Percentiles rank a stretch among this genome's conserved stretches.
Evolutionary conservation across 1,140 invertebrate genomes (phyloP).

Genomic region (Pogonomyrmex californicus): DNA sequence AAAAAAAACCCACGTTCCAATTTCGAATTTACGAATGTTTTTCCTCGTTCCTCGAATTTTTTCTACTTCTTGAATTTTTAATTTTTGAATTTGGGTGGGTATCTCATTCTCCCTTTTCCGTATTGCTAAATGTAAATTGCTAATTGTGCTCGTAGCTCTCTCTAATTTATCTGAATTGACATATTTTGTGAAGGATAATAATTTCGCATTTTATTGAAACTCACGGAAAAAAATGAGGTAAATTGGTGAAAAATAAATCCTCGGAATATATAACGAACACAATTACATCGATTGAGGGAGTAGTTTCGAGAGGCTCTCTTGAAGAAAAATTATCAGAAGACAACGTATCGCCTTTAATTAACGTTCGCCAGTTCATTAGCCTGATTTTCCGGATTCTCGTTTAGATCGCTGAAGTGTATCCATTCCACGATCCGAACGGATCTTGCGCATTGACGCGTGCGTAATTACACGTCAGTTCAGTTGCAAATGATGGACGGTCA

Average conservation of each 20-base stretch:
- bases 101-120: background rate
- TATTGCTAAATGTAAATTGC: background rate
- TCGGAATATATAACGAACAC: slow-evolving; percentile 47
- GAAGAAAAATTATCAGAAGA: background rate
- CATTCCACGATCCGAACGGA: slow-evolving; percentile 9
- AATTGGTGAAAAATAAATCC: slow-evolving; percentile 14
- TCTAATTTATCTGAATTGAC: slow-evolving; percentile 2
- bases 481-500: background rate
- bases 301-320: background rate
- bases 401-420: slow-evolving; percentile 14
- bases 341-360: slow-evolving; percentile 44
- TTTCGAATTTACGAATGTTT: slow-evolving; percentile 10
- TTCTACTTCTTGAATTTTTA: background rate
- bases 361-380: slow-evolving; percentile 38
- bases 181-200: slow-evolving; percentile 1
- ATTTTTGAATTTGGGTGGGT: background rate
- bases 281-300: slow-evolving; percentile 18
- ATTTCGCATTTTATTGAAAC: background rate
- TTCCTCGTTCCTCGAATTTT: background rate
- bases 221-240: background rate
- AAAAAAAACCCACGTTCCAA: background rate
- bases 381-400: slow-evolving; percentile 48
- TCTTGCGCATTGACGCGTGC: slow-evolving; percentile 15
- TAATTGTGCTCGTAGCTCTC: background rate
- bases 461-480: slow-evolving; percentile 39